Evolutionary conservation across 2,888 invertebrate species (phyloP).

Genomic region (Sesia apiformis): DNA sequence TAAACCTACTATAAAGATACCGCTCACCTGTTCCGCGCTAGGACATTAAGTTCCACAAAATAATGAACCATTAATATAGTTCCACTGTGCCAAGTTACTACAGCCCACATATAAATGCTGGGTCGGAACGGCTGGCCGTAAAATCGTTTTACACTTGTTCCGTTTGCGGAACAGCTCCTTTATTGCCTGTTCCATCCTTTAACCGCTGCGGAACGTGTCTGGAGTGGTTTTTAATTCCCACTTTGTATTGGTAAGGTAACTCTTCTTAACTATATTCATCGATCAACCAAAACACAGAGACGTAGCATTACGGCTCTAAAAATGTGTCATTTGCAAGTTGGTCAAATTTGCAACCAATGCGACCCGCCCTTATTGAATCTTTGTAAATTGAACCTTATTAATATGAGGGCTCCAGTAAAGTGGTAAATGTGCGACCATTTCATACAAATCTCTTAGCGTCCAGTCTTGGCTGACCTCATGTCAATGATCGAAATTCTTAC

Average conservation of each 20-base stretch:
- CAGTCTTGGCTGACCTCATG: too few relatives aligned
- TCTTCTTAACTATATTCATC: too few relatives aligned
- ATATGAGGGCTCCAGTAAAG: too few relatives aligned
- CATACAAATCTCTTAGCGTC: too few relatives aligned
- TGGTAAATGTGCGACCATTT: too few relatives aligned
- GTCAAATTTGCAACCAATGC: too few relatives aligned
- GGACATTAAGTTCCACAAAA: constrained; percentile 18
- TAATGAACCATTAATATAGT: constrained; percentile 22
- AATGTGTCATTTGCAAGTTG: too few relatives aligned
- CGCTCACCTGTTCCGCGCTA: constrained; percentile 10
- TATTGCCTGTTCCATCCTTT: background rate
- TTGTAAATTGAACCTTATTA: too few relatives aligned
- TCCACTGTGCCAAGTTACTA: constrained; percentile 16
- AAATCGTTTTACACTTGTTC: constrained; percentile 3
- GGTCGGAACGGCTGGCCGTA: background rate
- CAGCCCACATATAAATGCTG: constrained; percentile 10
- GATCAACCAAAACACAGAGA: too few relatives aligned
- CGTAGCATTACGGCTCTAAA: too few relatives aligned
- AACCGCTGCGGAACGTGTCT: background rate
- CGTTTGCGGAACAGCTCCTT: background rate
- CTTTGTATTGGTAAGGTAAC: background rate
- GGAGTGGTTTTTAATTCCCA: background rate
- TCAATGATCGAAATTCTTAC: too few relatives aligned
- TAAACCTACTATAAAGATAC: constrained; percentile 11
- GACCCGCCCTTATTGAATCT: too few relatives aligned